These are phyloP conservation scores for Homarus gammarus DNA, from an alignment of 2,888 invertebrate species.

Conservation along the genomic window DNA sequence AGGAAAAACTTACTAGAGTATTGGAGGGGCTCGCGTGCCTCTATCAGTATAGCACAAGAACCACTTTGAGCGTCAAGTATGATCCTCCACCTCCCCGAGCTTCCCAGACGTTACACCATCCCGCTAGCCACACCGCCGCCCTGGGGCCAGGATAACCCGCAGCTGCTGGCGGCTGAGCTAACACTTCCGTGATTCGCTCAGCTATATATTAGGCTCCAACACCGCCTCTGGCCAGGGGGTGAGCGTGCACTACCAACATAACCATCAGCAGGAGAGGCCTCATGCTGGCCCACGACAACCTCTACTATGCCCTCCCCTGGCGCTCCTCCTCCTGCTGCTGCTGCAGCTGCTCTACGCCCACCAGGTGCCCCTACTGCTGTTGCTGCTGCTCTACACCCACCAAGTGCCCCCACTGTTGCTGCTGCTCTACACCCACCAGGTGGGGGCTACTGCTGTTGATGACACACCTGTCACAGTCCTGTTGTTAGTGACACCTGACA, in stretches of 20 bases:
- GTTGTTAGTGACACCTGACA: too few species aligned
- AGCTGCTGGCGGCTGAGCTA: conserved; percentile 50
- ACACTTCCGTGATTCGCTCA: conserved; percentile 46
- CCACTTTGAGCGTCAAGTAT: neutral
- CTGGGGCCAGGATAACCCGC: neutral
- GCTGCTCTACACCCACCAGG: neutral
- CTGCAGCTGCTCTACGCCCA: neutral
- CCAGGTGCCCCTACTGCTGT: neutral
- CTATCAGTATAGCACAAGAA: neutral
- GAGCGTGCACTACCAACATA: conserved; percentile 50
- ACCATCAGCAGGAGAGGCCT: conserved; percentile 55
- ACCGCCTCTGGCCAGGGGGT: conserved; percentile 44
- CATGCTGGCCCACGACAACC: conserved; percentile 38
- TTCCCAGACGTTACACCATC: conserved; percentile 17
- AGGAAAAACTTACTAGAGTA: neutral
- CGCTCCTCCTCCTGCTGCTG: neutral
- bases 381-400: neutral
- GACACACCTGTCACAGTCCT: too few species aligned
- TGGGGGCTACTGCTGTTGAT: too few species aligned
- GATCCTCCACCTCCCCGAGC: neutral
- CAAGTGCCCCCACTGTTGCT: neutral
- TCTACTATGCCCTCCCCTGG: neutral
- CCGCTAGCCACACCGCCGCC: conserved; percentile 16
- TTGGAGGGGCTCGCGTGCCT: neutral
- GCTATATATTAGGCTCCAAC: conserved; percentile 47